These are phyloP conservation scores for Ornithoptera alexandrae DNA, from an alignment of 2,888 invertebrate species.

Conservation along the genomic window DNA sequence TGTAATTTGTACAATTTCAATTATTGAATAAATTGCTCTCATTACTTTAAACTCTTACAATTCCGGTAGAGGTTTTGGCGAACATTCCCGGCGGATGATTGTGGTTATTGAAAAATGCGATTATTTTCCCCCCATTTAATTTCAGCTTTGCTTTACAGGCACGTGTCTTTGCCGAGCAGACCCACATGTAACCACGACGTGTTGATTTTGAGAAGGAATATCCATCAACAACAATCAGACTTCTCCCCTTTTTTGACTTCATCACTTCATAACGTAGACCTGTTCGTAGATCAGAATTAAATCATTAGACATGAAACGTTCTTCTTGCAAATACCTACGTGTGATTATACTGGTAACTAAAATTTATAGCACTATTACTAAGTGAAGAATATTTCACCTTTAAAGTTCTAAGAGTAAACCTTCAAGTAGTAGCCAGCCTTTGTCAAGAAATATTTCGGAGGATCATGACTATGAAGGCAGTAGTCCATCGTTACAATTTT, in stretches of 20 bases:
- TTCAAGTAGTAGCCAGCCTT: constrained; percentile 33
- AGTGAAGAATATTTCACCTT: not conserved
- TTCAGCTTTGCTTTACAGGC: constrained; percentile 38
- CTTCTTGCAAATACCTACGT: not conserved
- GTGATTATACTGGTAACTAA: not conserved
- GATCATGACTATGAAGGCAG: constrained; percentile 34
- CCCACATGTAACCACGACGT: constrained; percentile 34
- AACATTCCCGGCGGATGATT: too few relatives aligned
- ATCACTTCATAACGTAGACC: too few relatives aligned
- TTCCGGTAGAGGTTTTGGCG: not conserved
- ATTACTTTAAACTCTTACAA: too few relatives aligned
- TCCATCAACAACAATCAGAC: too few relatives aligned
- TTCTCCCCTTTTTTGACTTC: too few relatives aligned
- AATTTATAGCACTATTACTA: not conserved
- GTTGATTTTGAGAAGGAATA: too few relatives aligned
- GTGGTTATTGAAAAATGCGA: too few relatives aligned
- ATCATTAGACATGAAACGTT: not conserved
- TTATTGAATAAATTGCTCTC: too few relatives aligned
- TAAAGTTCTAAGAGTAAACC: constrained; percentile 30
- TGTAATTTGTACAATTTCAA: too few relatives aligned
- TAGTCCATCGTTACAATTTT: constrained; percentile 28
- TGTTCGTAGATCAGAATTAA: too few relatives aligned
- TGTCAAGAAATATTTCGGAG: constrained; percentile 37
- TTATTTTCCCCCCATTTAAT: constrained; percentile 24
- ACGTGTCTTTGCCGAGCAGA: constrained; percentile 40